Conservation (phyloP, 2,113 vertebrate genomes). For the Proterorhinus semilunaris region DNA sequence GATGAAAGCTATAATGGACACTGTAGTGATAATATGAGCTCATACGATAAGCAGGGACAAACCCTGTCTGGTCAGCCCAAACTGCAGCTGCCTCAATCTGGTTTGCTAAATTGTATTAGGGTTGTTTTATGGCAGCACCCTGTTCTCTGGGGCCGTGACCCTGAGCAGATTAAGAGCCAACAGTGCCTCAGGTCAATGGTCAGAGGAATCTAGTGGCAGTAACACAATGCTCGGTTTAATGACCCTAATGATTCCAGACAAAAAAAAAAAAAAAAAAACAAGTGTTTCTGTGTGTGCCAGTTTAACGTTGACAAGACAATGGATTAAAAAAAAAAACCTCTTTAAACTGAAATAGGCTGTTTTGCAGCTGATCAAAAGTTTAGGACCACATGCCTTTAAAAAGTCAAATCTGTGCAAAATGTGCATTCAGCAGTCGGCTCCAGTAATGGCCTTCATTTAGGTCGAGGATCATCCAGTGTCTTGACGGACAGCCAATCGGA, state of each 20-base stretch:
- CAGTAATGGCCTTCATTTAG: no score
- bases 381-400: no score
- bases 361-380: no score
- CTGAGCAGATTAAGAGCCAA: slow-evolving; percentile 29
- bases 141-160: slow-evolving; percentile 34
- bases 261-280: slow-evolving; percentile 14
- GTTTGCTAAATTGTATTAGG: slow-evolving; percentile 37
- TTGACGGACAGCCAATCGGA: no score
- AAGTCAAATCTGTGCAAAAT: no score
- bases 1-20: slow-evolving; percentile 52
- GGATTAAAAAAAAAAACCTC: not conserved
- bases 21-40: slow-evolving; percentile 19
- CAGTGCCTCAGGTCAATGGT: slow-evolving; percentile 26
- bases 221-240: slow-evolving; percentile 27
- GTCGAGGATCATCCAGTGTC: no score
- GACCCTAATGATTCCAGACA: slow-evolving; percentile 14
- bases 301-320: slow-evolving; percentile 1
- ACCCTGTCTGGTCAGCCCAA: not conserved
- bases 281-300: slow-evolving; percentile 30
- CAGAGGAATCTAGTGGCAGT: slow-evolving; percentile 42
- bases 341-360: not conserved
- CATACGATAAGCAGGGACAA: not conserved
- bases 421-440: no score
- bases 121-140: slow-evolving; percentile 19
- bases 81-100: not conserved